A percentile compares a stretch with the other conserved stretches of the same genome.
These are phyloP conservation scores for Sprattus sprattus DNA, from an alignment of 2,113 vertebrate species.

Conservation along the genomic window DNA sequence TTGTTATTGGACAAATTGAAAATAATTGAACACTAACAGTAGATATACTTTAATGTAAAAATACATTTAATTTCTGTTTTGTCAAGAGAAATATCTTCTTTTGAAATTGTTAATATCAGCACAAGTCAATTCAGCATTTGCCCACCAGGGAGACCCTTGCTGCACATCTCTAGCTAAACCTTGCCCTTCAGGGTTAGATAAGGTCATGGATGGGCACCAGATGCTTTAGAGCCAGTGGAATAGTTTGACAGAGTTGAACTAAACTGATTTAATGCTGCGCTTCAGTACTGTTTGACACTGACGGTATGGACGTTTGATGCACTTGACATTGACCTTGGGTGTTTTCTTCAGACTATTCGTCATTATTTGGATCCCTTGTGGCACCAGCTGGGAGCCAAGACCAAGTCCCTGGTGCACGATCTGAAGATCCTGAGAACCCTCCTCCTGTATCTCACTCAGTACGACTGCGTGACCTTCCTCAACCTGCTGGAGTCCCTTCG, in stretches of 20 bases:
- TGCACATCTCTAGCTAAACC: not conserved
- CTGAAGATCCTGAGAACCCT: constrained; percentile 88
- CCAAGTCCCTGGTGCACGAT: constrained; percentile 93
- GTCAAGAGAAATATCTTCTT: too few relatives aligned
- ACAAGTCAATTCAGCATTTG: too few relatives aligned
- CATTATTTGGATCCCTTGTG: constrained; percentile 95
- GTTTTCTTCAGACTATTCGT: constrained; percentile 78
- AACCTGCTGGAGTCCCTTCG: constrained; percentile 92
- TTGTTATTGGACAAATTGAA: too few relatives aligned
- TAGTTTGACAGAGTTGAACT: not conserved
- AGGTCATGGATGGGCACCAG: not conserved
- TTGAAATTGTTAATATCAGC: too few relatives aligned
- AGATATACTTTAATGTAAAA: too few relatives aligned
- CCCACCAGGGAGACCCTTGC: not conserved
- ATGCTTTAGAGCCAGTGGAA: not conserved
- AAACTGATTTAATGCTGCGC: not conserved
- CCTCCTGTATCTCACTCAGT: constrained; percentile 92
- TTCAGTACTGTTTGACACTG: not conserved
- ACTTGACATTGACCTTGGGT: not conserved
- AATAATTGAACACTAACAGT: too few relatives aligned
- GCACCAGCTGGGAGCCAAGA: constrained; percentile 95
- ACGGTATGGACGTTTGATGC: not conserved
- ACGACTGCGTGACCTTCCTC: constrained; percentile 95
- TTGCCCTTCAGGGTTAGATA: too few relatives aligned
- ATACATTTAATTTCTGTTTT: too few relatives aligned